phyloP scores from a whole-genome alignment of 2,797 vertebrate species.

The Falco peregrinus region DNA sequence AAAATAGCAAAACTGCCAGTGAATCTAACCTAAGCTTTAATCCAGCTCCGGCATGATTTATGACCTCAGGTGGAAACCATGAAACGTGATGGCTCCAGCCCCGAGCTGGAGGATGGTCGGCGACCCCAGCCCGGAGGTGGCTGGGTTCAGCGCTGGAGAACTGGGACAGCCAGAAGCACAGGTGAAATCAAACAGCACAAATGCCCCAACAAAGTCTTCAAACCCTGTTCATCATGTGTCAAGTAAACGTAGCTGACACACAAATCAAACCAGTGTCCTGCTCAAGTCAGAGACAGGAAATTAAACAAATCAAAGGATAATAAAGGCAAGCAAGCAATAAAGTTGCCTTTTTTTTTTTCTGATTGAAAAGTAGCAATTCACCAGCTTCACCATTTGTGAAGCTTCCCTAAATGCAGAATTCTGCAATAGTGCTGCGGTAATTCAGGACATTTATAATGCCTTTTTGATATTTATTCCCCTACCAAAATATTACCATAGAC shows the following conservation, averaged over 20 bases:
- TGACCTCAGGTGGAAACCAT: constrained; percentile 25
- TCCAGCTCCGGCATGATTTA: constrained; percentile 34
- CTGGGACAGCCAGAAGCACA: neutral
- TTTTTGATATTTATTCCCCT: neutral
- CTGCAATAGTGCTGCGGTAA: neutral
- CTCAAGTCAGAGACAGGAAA: neutral
- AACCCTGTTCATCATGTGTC: accelerated
- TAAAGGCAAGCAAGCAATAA: neutral
- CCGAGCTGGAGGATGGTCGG: neutral
- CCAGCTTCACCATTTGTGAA: neutral
- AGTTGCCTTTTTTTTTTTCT: neutral
- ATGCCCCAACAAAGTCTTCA: neutral
- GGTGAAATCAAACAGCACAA: neutral
- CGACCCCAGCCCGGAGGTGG: neutral
- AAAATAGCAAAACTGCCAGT: constrained; percentile 37
- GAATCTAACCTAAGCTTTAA: constrained; percentile 5
- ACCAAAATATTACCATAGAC: neutral
- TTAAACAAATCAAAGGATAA: neutral
- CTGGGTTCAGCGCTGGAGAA: neutral
- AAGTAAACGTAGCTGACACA: neutral
- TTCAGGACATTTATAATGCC: neutral
- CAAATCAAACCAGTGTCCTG: neutral
- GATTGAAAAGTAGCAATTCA: neutral
- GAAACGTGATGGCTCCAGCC: neutral
- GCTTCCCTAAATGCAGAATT: neutral